Percentiles rank a stretch among this genome's conserved stretches.
Conservation (phyloP, 2,113 vertebrate species). For the Copsychus sechellarum region DNA sequence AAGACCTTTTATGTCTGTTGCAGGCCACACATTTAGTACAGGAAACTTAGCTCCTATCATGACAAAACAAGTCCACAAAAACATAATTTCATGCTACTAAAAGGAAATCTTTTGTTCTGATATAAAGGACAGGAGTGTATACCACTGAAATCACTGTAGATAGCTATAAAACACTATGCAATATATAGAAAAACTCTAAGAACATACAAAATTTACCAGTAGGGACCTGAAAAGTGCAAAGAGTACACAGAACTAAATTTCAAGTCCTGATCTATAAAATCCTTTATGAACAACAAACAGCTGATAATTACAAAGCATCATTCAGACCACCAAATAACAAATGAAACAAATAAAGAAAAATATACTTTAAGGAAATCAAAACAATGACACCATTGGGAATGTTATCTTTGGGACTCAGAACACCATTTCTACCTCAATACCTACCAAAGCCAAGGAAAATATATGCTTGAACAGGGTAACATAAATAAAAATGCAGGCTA, state of each 20-base stretch:
- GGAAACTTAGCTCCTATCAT: slow-evolving; percentile 25
- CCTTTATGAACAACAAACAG: slow-evolving; percentile 35
- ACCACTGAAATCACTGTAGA: slow-evolving; percentile 36
- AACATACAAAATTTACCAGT: slow-evolving; percentile 57
- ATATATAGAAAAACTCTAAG: slow-evolving; percentile 21
- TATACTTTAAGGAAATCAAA: slow-evolving; percentile 9
- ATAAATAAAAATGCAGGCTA: slow-evolving; percentile 42
- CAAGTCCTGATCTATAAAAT: slow-evolving; percentile 50
- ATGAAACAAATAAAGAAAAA: slow-evolving; percentile 8
- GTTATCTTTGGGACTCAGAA: slow-evolving; percentile 54
- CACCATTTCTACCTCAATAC: slow-evolving; percentile 34
- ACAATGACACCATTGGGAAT: not conserved
- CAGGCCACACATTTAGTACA: slow-evolving; percentile 14
- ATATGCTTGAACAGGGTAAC: not conserved
- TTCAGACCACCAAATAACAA: slow-evolving; percentile 36
- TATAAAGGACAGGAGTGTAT: slow-evolving; percentile 29
- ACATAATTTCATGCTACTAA: slow-evolving; percentile 7
- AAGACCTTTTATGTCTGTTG: slow-evolving; percentile 28
- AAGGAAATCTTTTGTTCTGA: slow-evolving; percentile 22
- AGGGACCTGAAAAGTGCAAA: slow-evolving; percentile 61
- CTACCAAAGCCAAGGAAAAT: slow-evolving; percentile 29
- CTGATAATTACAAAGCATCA: slow-evolving; percentile 27
- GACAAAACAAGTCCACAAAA: slow-evolving; percentile 54
- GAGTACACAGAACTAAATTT: slow-evolving; percentile 47
- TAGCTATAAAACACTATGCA: slow-evolving; percentile 1